phyloP scores from a whole-genome alignment of 2,113 vertebrate species.

The Euleptes europaea region DNA sequence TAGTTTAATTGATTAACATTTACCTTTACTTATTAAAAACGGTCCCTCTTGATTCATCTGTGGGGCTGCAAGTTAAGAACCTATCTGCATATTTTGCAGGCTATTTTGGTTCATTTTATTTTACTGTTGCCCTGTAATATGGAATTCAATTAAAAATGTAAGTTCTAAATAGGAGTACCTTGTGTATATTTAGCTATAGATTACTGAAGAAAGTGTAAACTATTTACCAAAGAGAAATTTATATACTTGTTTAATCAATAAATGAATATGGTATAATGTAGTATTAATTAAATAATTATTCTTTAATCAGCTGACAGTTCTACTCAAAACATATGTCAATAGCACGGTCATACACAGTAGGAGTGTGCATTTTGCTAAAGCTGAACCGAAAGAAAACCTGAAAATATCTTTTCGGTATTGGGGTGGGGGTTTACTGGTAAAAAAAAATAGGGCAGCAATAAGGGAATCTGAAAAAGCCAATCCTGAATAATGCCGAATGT shows the following conservation, averaged over 20 bases:
- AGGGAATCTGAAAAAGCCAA: no score
- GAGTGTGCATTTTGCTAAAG: no score
- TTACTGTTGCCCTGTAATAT: not conserved
- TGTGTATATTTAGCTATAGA: no score
- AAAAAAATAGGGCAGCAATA: no score
- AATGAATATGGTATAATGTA: no score
- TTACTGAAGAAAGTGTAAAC: no score
- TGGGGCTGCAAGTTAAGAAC: not conserved
- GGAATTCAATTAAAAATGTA: not conserved
- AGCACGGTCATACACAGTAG: not conserved
- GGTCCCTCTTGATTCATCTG: not conserved
- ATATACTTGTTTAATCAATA: not conserved
- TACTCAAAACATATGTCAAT: not conserved
- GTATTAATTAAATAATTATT: not conserved
- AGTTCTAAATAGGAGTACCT: not conserved
- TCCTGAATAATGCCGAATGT: no score
- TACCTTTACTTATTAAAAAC: no score
- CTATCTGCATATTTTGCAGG: not conserved
- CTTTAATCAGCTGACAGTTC: not conserved
- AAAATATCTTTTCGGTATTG: no score
- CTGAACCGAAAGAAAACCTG: no score
- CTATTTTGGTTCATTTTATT: not conserved
- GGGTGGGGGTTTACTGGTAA: no score
- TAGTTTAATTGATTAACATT: no score
- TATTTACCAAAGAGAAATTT: not conserved